Conservation (phyloP, 2,888 invertebrate species). For the Strigamia transsilvanica region DNA sequence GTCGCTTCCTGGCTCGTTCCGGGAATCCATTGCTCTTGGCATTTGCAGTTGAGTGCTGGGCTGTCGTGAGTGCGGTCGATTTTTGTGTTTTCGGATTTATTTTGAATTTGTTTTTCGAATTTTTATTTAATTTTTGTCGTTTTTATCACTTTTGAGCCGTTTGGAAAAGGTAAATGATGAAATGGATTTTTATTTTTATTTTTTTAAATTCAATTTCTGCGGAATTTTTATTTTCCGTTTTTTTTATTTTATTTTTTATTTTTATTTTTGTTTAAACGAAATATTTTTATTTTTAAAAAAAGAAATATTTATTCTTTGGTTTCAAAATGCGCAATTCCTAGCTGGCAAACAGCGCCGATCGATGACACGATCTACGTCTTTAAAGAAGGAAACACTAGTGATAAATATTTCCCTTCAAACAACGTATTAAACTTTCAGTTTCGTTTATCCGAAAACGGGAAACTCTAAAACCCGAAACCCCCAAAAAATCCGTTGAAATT, state of each 20-base stretch:
- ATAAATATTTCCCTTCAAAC: neutral
- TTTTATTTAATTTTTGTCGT: neutral
- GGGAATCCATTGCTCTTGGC: conserved; percentile 4
- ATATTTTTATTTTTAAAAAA: neutral
- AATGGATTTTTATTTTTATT: neutral
- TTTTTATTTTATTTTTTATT: neutral
- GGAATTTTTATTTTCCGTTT: too few species aligned
- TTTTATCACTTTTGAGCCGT: neutral
- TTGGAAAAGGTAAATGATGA: neutral
- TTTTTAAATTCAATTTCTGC: too few species aligned
- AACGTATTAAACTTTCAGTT: neutral
- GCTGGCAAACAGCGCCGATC: conserved; percentile 5
- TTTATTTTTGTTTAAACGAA: neutral
- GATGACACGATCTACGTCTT: neutral
- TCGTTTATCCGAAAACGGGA: neutral
- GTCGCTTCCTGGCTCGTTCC: conserved; percentile 14
- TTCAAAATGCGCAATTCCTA: neutral
- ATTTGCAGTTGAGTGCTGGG: neutral
- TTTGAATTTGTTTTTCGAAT: neutral
- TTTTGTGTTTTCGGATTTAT: neutral
- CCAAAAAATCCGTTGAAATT: neutral
- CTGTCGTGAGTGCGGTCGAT: neutral
- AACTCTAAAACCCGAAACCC: neutral
- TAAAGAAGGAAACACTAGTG: conserved; percentile 10
- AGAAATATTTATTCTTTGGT: neutral